Base-by-base conservation (phyloP, 2,797 vertebrate species). In the Sebastes oblongus region DNA sequence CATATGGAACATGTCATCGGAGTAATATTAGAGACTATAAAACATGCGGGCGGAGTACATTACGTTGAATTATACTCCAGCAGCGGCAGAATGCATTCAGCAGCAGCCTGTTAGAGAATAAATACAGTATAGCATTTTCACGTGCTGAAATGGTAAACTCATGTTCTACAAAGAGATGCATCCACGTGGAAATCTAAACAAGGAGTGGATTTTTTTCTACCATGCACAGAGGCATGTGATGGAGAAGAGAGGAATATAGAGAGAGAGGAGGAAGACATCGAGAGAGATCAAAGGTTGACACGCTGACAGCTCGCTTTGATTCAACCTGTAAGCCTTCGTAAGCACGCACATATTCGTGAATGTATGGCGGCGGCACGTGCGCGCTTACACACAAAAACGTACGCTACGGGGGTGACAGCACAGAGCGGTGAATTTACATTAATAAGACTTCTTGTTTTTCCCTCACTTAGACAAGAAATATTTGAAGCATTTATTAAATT, bases 401-500 rank as follows among this genome's bases (percentile, higher is more conserved):
- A 30, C 67, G 1, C 76, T 74, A 67, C 77, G 29, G 68, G 77
- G 83, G 72, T 89, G 87, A 91, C 85, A 84, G 81, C 78, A 25
- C 54, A 1, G 30, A 79, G 75, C 54, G 50, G 5, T 36, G 4
- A 85, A 92, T 92, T 89, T 82, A 88, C 87, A 88, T 87, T 92
- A 91, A 93, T 89, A 88, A 83, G 79, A 88, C 82, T 88, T 85
- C 81, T 86, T 93, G 89, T 88, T 90, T 85, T 78, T 69, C 79
- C 12, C 86, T 83, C 67, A 77, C 80, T 85, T 81, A 92, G 87
- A 91, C 89, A 93, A 90, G 84, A 88, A 84, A 90, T 86, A 84
- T 92, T 75, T 85, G 86, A 88, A 86, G 83, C 83, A 89, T 90
- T 89, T 83, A 93, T 92, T 94, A 92, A 86, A 92, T 92, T 91